Evolutionary conservation across 2,888 invertebrate species (phyloP).

Genomic region (Noctua janthe): DNA sequence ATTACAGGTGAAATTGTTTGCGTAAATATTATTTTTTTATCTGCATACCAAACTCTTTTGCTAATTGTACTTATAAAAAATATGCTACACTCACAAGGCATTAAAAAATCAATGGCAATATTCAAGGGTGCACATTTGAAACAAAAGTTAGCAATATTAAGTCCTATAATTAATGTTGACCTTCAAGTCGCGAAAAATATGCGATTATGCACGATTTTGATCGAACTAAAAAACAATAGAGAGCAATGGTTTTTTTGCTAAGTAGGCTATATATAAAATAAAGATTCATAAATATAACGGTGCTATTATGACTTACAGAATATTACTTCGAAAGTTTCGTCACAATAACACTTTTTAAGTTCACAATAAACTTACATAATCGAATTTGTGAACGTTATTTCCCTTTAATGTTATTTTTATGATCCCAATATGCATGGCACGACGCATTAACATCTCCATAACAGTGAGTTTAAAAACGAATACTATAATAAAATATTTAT

Average conservation of each 20-base stretch:
- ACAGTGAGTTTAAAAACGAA: conserved; percentile 3
- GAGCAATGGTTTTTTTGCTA: not conserved
- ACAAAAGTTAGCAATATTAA: conserved; percentile 29
- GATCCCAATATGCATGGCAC: conserved; percentile 30
- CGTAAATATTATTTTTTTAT: not conserved
- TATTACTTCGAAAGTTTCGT: conserved; percentile 43
- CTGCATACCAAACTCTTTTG: not conserved
- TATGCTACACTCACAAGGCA: not conserved
- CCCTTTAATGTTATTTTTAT: conserved; percentile 39
- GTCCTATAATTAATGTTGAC: conserved; percentile 39
- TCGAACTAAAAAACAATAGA: conserved; percentile 4
- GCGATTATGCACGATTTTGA: conserved; percentile 13
- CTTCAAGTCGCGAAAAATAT: conserved; percentile 20
- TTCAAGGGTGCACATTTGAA: conserved; percentile 31
- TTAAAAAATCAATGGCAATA: conserved; percentile 5
- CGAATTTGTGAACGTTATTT: conserved; percentile 28
- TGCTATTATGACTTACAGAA: conserved; percentile 32
- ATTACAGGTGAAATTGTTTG: not conserved
- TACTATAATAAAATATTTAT: not conserved
- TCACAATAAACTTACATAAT: conserved; percentile 46
- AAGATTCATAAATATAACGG: not conserved
- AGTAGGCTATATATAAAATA: not conserved
- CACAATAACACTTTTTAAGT: conserved; percentile 26
- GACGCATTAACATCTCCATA: conserved; percentile 18
- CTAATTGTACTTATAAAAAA: not conserved